Conservation (phyloP, 1,140 invertebrate genomes). For the Bombus pyrosoma region DNA sequence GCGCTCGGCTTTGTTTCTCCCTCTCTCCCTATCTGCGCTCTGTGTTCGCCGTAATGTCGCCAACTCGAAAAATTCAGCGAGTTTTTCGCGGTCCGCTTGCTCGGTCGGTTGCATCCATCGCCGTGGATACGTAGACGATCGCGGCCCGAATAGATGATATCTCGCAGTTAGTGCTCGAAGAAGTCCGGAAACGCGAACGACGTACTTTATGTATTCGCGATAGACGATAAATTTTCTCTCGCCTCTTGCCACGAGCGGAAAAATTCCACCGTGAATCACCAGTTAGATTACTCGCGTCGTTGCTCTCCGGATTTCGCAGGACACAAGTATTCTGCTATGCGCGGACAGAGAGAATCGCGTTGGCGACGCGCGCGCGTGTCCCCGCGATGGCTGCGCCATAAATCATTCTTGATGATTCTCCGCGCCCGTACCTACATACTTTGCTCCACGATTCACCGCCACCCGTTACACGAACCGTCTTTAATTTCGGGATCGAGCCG, state of each 20-base stretch:
- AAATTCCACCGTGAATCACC: constrained; percentile 66
- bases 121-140: neutral
- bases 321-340: constrained; percentile 54
- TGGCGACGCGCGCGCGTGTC: constrained; percentile 39
- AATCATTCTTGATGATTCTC: constrained; percentile 48
- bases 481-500: neutral
- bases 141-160: constrained; percentile 2
- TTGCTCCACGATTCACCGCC: too few species aligned
- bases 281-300: constrained; percentile 64
- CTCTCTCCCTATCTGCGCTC: neutral
- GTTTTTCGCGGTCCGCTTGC: neutral
- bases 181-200: constrained; percentile 37
- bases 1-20: constrained; percentile 56
- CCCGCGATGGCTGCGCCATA: constrained; percentile 35
- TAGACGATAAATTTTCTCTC: constrained; percentile 54
- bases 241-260: constrained; percentile 41
- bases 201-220: constrained; percentile 41
- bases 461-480: constrained; percentile 13
- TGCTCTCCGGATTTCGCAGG: constrained; percentile 60
- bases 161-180: constrained; percentile 30
- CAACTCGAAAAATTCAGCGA: constrained; percentile 4
- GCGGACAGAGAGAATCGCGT: constrained; percentile 23
- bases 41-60: constrained; percentile 1
- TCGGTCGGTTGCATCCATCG: neutral
- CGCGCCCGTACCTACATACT: too few species aligned